Conservation (phyloP, 2,888 invertebrate genomes). For the Coenonympha arcania region DNA sequence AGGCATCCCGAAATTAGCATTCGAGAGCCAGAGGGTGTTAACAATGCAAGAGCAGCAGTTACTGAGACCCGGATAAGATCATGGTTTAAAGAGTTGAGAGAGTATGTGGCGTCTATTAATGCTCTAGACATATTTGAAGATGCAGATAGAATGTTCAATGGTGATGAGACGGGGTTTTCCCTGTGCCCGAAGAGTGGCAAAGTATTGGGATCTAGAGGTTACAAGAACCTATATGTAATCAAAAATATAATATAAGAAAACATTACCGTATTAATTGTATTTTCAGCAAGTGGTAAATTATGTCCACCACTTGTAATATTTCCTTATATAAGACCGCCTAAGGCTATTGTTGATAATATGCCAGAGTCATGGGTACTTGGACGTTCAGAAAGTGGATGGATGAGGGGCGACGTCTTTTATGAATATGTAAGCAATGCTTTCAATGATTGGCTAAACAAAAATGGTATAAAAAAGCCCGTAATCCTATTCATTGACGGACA, state of each 20-base stretch:
- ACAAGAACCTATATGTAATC: background rate
- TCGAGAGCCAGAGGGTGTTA: background rate
- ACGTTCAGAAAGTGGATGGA: slow-evolving; percentile 25
- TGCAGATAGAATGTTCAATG: slow-evolving; percentile 10
- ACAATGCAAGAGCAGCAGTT: background rate
- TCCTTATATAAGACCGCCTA: slow-evolving; percentile 30
- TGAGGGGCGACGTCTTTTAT: slow-evolving; percentile 1
- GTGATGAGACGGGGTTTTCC: slow-evolving; percentile 31
- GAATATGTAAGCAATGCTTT: background rate
- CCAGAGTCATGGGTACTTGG: slow-evolving; percentile 27
- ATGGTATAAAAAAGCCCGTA: background rate
- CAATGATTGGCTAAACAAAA: background rate
- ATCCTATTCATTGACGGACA: background rate
- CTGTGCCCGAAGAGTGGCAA: slow-evolving; percentile 32
- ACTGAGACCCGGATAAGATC: background rate
- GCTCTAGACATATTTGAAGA: background rate
- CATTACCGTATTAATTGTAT: background rate
- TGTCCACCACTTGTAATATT: slow-evolving; percentile 18
- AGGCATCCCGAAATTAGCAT: background rate
- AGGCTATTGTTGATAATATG: slow-evolving; percentile 27
- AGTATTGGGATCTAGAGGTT: slow-evolving; percentile 28
- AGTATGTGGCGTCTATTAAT: background rate
- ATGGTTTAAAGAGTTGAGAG: background rate
- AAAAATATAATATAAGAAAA: background rate
- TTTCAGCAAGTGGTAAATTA: background rate